Conservation (phyloP, 2,797 vertebrate genomes). For the Danio jaintianensis region DNA sequence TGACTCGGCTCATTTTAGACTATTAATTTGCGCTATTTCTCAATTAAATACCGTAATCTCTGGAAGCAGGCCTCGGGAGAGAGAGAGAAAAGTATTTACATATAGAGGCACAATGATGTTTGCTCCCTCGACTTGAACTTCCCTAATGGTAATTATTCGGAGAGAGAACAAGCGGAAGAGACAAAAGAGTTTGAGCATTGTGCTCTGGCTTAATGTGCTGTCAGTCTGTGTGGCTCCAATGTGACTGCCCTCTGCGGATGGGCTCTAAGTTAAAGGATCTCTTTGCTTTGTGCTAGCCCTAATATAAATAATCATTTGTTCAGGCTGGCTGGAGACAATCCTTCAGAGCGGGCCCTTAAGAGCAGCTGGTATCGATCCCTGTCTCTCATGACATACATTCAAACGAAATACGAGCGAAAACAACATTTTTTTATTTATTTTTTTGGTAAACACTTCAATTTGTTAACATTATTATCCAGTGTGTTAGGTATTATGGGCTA, state of each 20-base stretch:
- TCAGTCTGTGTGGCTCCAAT: slow-evolving; percentile 18
- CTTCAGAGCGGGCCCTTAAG: slow-evolving; percentile 14
- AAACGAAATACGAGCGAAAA: slow-evolving; percentile 22
- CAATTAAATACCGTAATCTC: slow-evolving; percentile 23
- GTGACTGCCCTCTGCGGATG: not conserved
- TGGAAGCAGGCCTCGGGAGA: slow-evolving; percentile 10
- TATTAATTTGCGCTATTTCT: slow-evolving; percentile 1
- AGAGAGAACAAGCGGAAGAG: slow-evolving; percentile 1
- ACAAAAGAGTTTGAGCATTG: slow-evolving; percentile 16
- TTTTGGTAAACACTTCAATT: not conserved
- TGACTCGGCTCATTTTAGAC: not conserved
- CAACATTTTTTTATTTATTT: not conserved
- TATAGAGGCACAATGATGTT: slow-evolving; percentile 22
- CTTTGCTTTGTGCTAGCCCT: slow-evolving; percentile 46
- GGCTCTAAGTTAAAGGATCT: slow-evolving; percentile 41
- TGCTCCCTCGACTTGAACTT: not conserved
- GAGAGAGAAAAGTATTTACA: slow-evolving; percentile 28
- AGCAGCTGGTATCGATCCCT: slow-evolving; percentile 30
- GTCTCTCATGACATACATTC: slow-evolving; percentile 35
- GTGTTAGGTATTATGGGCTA: not conserved
- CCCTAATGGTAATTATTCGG: slow-evolving; percentile 11
- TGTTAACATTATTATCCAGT: not conserved
- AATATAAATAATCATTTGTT: slow-evolving; percentile 48
- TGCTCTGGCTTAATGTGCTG: slow-evolving; percentile 22
- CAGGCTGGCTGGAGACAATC: not conserved